Evolutionary conservation across 2,113 vertebrate genomes (phyloP), one percentile per base, ranked within the genome.

Genomic region (Rhinolophus ferrumequinum): DNA sequence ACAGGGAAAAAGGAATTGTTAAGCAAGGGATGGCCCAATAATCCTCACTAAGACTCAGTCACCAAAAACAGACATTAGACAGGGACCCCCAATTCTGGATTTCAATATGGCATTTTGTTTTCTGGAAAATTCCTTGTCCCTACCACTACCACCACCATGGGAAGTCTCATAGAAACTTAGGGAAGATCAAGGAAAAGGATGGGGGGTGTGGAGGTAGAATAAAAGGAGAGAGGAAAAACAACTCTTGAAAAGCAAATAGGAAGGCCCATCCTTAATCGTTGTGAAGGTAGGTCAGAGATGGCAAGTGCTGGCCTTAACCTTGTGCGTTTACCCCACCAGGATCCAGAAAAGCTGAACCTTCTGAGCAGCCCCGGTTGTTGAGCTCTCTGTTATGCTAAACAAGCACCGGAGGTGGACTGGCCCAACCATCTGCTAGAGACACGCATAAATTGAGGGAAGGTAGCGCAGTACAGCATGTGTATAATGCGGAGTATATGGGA

Each of bases 371-470:
- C 92, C 95, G 92, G 84, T 96, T 14, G 88, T 76, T 66, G 97
- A 91, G 90, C 90, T 92, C 90, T 97, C 97, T 98, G 95, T 97
- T 97, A 98, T 97, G 97, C 95, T 97, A 97, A 97, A 97, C 88
- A 97, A 97, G 96, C 97, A 91, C 95, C 28, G 8, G 92, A 97
- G 97, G 95, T 97, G 88, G 82, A 96, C 97, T 95, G 81, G 97
- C 97, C 88, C 94, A 96, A 93, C 97, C 97, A 97, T 97, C 97
- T 98, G 97, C 97, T 97, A 44, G 90, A 97, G 94, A 97, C 96
- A 91, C 50, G 96, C 96, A 97, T 96, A 98, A 97, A 97, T 97
- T 54, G 58, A 96, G 88, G 90, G 94, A 96, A 97, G 96, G 97
- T 95, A 96, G 95, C 92, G 96, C 44, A 28, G 54, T 93, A 30